phyloP scores from a whole-genome alignment of 2,113 vertebrate species.

The Narcine bancroftii region DNA sequence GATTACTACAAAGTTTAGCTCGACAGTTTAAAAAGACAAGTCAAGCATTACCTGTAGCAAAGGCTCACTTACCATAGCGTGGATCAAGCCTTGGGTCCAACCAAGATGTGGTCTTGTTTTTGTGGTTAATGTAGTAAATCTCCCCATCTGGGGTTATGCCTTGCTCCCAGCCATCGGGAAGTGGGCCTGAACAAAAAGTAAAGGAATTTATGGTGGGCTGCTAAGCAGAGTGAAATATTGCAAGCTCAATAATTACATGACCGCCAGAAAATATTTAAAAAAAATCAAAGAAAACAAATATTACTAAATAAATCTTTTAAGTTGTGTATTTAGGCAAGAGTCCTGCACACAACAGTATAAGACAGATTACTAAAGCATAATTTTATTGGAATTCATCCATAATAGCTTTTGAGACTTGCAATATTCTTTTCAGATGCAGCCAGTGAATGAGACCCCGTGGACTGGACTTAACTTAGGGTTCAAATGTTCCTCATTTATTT shows the following conservation, averaged over 20 bases:
- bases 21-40: slow-evolving; percentile 32
- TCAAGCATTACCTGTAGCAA: slow-evolving; percentile 33
- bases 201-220: slow-evolving; percentile 54
- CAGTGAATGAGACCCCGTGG: slow-evolving; percentile 4
- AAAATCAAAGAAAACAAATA: slow-evolving; percentile 6
- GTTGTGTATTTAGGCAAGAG: slow-evolving; percentile 17
- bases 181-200: slow-evolving; percentile 73
- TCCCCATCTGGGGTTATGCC: slow-evolving; percentile 95
- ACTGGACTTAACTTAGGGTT: neutral
- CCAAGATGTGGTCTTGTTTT: slow-evolving; percentile 98
- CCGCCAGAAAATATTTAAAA: slow-evolving; percentile 24
- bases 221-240: slow-evolving; percentile 38
- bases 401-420: slow-evolving; percentile 35
- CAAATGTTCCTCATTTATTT: neutral
- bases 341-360: slow-evolving; percentile 7
- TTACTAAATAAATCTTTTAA: slow-evolving; percentile 12
- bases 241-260: slow-evolving; percentile 37
- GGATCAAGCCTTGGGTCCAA: slow-evolving; percentile 94
- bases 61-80: slow-evolving; percentile 76
- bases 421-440: slow-evolving; percentile 32
- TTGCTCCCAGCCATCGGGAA: slow-evolving; percentile 98
- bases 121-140: slow-evolving; percentile 99
- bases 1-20: slow-evolving; percentile 15
- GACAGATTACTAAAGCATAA: neutral
- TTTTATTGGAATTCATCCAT: neutral